Percentiles rank a stretch among this genome's conserved stretches.
Conservation (phyloP, 2,797 vertebrate genomes). For the Rhabdophis nuchalis region DNA sequence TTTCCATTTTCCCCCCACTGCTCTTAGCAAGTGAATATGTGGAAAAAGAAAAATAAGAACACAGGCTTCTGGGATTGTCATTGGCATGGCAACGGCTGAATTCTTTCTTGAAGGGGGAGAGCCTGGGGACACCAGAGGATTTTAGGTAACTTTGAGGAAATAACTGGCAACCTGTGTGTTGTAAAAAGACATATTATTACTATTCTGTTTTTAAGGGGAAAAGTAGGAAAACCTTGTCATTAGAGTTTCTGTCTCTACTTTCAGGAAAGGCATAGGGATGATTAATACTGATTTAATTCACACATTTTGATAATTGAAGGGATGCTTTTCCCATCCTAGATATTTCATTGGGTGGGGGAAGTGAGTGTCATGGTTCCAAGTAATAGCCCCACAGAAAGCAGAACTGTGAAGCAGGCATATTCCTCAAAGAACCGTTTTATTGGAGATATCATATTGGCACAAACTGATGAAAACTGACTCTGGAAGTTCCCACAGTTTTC, state of each 20-base stretch:
- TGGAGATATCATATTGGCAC: too few species aligned
- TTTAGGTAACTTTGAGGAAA: constrained; percentile 13
- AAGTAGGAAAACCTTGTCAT: background rate
- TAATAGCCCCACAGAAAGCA: too few species aligned
- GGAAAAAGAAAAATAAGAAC: constrained; percentile 8
- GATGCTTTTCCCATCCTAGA: background rate
- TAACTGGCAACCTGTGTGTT: constrained; percentile 6
- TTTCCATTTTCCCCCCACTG: background rate
- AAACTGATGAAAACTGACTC: too few species aligned
- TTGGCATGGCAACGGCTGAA: constrained; percentile 16
- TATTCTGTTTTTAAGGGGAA: background rate
- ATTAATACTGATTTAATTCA: background rate
- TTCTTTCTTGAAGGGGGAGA: constrained; percentile 3
- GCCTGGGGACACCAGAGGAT: constrained; percentile 5
- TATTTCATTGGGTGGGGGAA: background rate
- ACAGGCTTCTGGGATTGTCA: constrained; percentile 18
- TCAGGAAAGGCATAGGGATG: background rate
- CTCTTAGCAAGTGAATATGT: background rate
- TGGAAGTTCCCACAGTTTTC: too few species aligned
- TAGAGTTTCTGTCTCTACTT: background rate
- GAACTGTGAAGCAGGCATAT: too few species aligned
- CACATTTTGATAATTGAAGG: background rate
- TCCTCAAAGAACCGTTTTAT: too few species aligned
- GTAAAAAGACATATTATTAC: background rate
- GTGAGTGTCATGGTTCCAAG: too few species aligned